Conservation (phyloP, 2,113 vertebrate species). For the Dendropsophus ebraccatus region DNA sequence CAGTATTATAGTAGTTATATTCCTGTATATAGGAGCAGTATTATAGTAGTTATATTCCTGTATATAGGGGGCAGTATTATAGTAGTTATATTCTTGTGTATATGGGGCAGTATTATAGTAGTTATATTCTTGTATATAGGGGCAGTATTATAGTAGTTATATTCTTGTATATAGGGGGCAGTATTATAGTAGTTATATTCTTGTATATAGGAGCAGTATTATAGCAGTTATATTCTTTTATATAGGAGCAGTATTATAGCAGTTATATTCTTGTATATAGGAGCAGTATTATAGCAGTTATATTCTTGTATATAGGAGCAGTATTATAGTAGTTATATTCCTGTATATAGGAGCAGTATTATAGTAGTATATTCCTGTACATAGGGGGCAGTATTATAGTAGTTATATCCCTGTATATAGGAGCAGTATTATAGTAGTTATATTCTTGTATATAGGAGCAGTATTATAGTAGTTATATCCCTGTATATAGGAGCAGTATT, state of each 20-base stretch:
- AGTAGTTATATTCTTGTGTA: no score
- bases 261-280: constrained; percentile 16
- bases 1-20: constrained; percentile 12
- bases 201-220: constrained; percentile 4
- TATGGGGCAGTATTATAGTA: background rate
- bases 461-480: constrained; percentile 23
- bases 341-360: background rate
- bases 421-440: constrained; percentile 7
- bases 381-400: background rate
- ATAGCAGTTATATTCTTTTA: constrained; percentile 1
- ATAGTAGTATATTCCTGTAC: constrained; percentile 5
- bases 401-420: background rate
- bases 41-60: constrained; percentile 1
- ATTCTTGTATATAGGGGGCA: constrained; percentile 10
- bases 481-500: background rate
- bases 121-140: background rate
- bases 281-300: background rate
- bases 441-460: background rate
- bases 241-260: background rate
- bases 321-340: constrained; percentile 27
- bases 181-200: constrained; percentile 12
- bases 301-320: background rate
- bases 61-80: background rate
- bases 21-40: constrained; percentile 1
- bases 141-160: constrained; percentile 5